Base-by-base conservation (phyloP, 2,888 invertebrate genomes). In the Megastigmus dorsalis region DNA sequence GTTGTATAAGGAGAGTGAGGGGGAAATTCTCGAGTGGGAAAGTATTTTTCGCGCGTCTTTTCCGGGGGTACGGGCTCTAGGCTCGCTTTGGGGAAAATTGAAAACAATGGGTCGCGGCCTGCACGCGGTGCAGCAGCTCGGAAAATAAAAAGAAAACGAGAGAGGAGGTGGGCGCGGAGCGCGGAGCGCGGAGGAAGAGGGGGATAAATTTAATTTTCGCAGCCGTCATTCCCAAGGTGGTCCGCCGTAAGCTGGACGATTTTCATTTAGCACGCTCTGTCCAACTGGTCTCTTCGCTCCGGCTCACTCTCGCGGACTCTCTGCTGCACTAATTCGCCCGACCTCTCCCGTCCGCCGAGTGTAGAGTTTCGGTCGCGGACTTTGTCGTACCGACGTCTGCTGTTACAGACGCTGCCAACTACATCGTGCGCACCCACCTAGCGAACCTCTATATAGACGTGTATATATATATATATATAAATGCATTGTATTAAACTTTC, bases 151-250 rank as follows among this genome's bases (percentile, higher is more conserved):
- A 43, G 18, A 13, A 15, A 30, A 18, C 30, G 20, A n/a, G 23
- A 43, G n/a, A 20, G 43, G 23, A 18, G 18, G 10, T 18, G 5
- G 13, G 30, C 10, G 52, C 3, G 26, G 2, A 1, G n/a, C n/a
- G n/a, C n/a, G n/a, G n/a, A n/a, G n/a, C n/a, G n/a, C n/a, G 5
- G 33, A 15, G 10, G 52, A n/a, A 9, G 7, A 30, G 9, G 41
- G 10, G 63, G 65, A 72, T 59, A 36, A 72, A 72, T 65, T 71
- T 65, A 71, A 71, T 72, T 72, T 65, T 59, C 41, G 30, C 20
- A 33, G 57, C 57, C 73, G 67, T 66, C 73, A 67, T 62, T 67
- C 43, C 72, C 73, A 73, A 73, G 73, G 73, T 48, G 63, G 45
- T 48, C 68, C 13, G 23, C 54, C 52, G 62, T n/a, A 57, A 45